These are phyloP conservation scores for Azemiops feae DNA, from an alignment of 2,113 vertebrate species.

Conservation along the genomic window DNA sequence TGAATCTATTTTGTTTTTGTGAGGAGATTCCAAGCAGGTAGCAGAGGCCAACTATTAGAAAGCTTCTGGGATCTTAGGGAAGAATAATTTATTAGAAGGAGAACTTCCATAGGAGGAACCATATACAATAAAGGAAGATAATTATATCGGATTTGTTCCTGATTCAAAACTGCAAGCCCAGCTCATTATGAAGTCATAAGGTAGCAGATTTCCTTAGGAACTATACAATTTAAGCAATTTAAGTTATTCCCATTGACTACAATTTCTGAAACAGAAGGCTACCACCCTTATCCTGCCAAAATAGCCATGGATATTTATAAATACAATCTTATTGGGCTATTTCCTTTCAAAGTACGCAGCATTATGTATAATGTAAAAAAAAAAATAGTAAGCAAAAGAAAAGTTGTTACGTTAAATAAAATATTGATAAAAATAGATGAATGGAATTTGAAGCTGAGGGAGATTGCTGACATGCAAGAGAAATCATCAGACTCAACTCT, in stretches of 20 bases:
- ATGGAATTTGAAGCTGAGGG: not conserved
- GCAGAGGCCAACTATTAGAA: not conserved
- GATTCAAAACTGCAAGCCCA: not conserved
- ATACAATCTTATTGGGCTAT: not conserved
- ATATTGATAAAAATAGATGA: not conserved
- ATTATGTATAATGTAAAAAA: not conserved
- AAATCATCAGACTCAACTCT: not conserved
- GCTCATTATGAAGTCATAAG: not conserved
- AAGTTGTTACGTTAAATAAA: not conserved
- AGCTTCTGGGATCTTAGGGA: not conserved
- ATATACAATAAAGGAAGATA: not conserved
- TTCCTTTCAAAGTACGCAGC: not conserved
- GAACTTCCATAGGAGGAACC: not conserved
- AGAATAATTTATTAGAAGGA: not conserved
- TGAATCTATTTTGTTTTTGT: not conserved
- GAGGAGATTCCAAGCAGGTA: not conserved
- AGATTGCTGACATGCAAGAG: not conserved
- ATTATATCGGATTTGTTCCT: not conserved
- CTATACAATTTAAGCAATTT: not conserved
- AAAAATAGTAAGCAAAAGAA: not conserved
- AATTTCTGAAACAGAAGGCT: not conserved
- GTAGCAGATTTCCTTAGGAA: not conserved
- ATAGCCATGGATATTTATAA: not conserved
- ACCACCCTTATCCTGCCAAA: not conserved
- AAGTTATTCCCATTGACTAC: not conserved